phyloP scores from a whole-genome alignment of 2,113 vertebrate genomes.

The Phocoena sinus region DNA sequence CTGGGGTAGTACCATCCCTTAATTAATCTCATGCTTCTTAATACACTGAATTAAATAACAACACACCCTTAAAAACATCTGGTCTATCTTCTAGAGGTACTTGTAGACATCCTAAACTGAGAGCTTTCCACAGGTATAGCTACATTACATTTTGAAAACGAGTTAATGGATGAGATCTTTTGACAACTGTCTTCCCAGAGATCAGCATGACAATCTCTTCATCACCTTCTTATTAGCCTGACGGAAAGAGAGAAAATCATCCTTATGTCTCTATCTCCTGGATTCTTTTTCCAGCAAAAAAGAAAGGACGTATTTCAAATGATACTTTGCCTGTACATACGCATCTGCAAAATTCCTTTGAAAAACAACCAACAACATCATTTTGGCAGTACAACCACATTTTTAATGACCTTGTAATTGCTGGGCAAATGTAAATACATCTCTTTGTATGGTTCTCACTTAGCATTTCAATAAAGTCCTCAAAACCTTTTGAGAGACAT shows the following conservation, averaged over 20 bases:
- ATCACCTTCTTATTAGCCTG: background rate
- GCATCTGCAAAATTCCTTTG: background rate
- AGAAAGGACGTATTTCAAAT: background rate
- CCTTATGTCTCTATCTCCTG: background rate
- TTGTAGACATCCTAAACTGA: slow-evolving; percentile 22
- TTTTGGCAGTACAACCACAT: slow-evolving; percentile 17
- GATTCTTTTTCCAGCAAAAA: background rate
- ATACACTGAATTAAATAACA: slow-evolving; percentile 2
- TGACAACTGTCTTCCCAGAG: slow-evolving; percentile 1
- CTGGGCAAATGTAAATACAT: slow-evolving; percentile 4
- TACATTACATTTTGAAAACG: slow-evolving; percentile 27
- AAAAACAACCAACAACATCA: background rate
- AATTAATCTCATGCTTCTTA: background rate
- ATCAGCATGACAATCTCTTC: slow-evolving; percentile 16
- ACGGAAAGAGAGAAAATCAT: slow-evolving; percentile 11
- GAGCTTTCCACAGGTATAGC: background rate
- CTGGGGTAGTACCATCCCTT: background rate
- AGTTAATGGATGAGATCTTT: slow-evolving; percentile 26
- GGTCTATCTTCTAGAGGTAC: background rate
- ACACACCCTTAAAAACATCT: slow-evolving; percentile 11
- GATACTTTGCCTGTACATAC: background rate
- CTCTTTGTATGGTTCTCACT: background rate
- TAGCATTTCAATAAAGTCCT: slow-evolving; percentile 36
- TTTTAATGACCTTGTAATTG: slow-evolving; percentile 36
- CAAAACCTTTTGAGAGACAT: slow-evolving; percentile 19